Evolutionary conservation across 2,888 invertebrate genomes (phyloP).

Genomic region (Drymonia ruficornis): DNA sequence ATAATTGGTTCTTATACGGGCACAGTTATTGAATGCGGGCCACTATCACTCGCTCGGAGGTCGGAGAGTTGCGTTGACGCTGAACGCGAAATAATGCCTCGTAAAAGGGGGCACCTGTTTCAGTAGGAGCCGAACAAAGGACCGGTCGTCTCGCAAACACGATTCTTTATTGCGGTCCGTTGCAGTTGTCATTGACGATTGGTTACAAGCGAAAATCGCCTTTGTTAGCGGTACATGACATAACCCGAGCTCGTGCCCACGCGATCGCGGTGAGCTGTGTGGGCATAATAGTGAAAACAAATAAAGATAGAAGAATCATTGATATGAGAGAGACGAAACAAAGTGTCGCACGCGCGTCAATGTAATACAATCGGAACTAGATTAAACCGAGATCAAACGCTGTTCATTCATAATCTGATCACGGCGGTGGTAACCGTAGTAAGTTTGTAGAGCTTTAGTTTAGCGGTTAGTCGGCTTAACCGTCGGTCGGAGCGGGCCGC

Average conservation of each 20-base stretch:
- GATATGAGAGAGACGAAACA: conserved; percentile 41
- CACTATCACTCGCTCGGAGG: conserved; percentile 45
- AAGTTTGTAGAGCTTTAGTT: conserved; percentile 55
- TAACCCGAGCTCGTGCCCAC: conserved; percentile 61
- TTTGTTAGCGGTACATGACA: conserved; percentile 65
- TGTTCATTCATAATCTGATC: conserved; percentile 70
- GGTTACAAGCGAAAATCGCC: conserved; percentile 61
- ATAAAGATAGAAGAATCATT: conserved; percentile 51
- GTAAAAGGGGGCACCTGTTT: conserved; percentile 63
- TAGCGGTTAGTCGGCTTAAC: conserved; percentile 48
- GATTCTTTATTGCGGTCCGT: conserved; percentile 62
- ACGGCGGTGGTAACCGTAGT: conserved; percentile 51
- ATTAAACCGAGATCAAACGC: conserved; percentile 55
- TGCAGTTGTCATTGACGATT: conserved; percentile 66
- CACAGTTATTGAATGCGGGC: conserved; percentile 67
- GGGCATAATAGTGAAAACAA: conserved; percentile 53
- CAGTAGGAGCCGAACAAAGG: conserved; percentile 59
- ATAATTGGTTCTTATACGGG: conserved; percentile 72
- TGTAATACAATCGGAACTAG: conserved; percentile 45
- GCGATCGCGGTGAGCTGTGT: conserved; percentile 44
- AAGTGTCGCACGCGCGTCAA: conserved; percentile 36
- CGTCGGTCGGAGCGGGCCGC: conserved; percentile 26
- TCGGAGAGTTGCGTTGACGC: conserved; percentile 33
- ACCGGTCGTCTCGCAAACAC: conserved; percentile 55
- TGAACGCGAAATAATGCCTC: conserved; percentile 45